phyloP scores from a whole-genome alignment of 2,888 invertebrate species.

The Ceramica pisi region DNA sequence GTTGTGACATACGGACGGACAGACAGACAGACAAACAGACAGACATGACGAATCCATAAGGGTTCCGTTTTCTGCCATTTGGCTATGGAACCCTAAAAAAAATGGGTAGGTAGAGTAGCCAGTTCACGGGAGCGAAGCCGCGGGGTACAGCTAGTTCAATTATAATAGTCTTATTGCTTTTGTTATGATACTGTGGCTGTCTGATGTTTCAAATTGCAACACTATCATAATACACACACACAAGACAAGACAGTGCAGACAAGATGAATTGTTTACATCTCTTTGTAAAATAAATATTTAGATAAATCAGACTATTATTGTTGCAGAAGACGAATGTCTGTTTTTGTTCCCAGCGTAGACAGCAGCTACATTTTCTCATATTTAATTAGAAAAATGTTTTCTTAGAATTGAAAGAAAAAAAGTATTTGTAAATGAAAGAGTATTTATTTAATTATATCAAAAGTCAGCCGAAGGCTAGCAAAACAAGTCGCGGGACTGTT shows the following conservation, averaged over 20 bases:
- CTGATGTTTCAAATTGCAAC: constrained; percentile 18
- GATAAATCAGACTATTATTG: constrained; percentile 14
- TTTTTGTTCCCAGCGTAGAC: constrained; percentile 2
- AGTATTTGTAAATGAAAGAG: background rate
- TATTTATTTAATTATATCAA: background rate
- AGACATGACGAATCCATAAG: too few species aligned
- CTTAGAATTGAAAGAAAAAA: background rate
- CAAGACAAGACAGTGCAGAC: constrained; percentile 31
- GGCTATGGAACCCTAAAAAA: too few species aligned
- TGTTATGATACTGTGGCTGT: constrained; percentile 1
- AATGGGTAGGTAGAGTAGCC: too few species aligned
- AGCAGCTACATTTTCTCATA: background rate
- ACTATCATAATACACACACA: too few species aligned
- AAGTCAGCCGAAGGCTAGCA: background rate
- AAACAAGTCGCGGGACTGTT: too few species aligned
- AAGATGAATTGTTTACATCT: constrained; percentile 15
- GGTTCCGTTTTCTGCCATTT: too few species aligned
- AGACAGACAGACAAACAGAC: too few species aligned
- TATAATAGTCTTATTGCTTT: background rate
- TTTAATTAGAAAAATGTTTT: background rate
- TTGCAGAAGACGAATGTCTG: background rate
- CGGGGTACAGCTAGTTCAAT: too few species aligned
- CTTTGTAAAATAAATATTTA: constrained; percentile 21
- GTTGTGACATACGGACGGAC: too few species aligned
- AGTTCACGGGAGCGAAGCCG: too few species aligned